phyloP scores from a whole-genome alignment of 2,113 vertebrate genomes.

The Octodon degus region DNA sequence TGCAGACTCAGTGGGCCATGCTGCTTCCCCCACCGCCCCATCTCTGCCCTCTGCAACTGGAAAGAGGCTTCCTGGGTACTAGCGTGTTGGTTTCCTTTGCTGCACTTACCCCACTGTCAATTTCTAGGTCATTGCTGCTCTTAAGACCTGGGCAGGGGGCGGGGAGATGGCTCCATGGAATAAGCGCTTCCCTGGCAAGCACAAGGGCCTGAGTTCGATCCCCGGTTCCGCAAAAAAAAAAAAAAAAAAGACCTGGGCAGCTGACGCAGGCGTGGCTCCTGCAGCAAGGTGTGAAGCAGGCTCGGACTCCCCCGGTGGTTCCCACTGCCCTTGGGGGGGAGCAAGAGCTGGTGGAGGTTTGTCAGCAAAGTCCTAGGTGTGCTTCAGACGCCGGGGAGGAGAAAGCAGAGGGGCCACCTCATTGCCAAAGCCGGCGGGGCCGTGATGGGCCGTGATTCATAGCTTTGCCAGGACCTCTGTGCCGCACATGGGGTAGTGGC shows the following conservation, averaged over 20 bases:
- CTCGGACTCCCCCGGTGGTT: slow-evolving; percentile 73
- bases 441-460: slow-evolving; percentile 37
- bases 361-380: slow-evolving; percentile 75
- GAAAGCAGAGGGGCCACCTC: neutral
- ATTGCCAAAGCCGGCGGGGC: neutral
- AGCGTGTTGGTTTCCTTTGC: slow-evolving; percentile 51
- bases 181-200: too few relatives aligned
- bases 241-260: slow-evolving; percentile 66
- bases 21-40: slow-evolving; percentile 24
- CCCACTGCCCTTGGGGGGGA: slow-evolving; percentile 77
- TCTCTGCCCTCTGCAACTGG: slow-evolving; percentile 36
- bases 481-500: slow-evolving; percentile 17
- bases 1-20: slow-evolving; percentile 57
- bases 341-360: slow-evolving; percentile 71
- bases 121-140: slow-evolving; percentile 82
- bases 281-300: slow-evolving; percentile 75
- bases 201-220: too few relatives aligned
- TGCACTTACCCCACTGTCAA: slow-evolving; percentile 22
- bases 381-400: slow-evolving; percentile 46
- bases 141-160: slow-evolving; percentile 70
- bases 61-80: slow-evolving; percentile 52
- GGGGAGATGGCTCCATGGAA: too few relatives aligned
- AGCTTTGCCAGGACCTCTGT: slow-evolving; percentile 53
- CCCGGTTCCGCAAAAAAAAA: too few relatives aligned
- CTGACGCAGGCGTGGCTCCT: slow-evolving; percentile 71